Base-by-base conservation (phyloP, 2,797 vertebrate species). In the Setipinna tenuifilis region DNA sequence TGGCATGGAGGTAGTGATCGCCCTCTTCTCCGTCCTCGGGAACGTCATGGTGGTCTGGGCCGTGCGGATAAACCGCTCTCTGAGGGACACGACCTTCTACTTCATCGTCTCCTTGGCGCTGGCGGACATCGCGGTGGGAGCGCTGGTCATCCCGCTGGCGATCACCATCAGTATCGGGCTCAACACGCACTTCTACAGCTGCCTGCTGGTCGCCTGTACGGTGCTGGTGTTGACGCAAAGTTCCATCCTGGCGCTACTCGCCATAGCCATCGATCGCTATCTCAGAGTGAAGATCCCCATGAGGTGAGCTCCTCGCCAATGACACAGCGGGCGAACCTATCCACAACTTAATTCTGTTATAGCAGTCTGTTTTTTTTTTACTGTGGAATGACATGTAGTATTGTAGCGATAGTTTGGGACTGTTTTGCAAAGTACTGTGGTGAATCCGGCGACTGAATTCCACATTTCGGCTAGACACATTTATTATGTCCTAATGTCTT, bases 21-120 rank as follows among this genome's bases (percentile, higher is more conserved):
- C 98, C 0, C 85, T 99, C 83, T 95, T 97, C 54, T 99, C 98
- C 0, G 97, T 99, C 6, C 93, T 98, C 0, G 98, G 98, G 28
- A 99, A 99, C 5, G 97, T 99, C 92, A 96, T 99, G 97, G 98
- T 99, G 89, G 98, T 99, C 81, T 99, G 98, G 98, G 98, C 98
- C 0, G 98, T 99, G 91, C 98, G 96, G 88, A 97, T 98, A 91
- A 99, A 99, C 90, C 97, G 95, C 84, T 97, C 98, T 0, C 86
- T 99, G 87, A 93, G 98, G 86, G 98, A 99, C 21, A 98, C 96
- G 89, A 99, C 98, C 58, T 99, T 99, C 94, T 98, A 96, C 90
- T 99, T 99, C 92, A 98, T 99, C 14, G 98, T 97, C 3, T 99
- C 98, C 0, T 94, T 99, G 93, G 98, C 98, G 0, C 94, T 99